Evolutionary conservation across 2,888 invertebrate species (phyloP), one percentile per base, ranked within the genome.

Genomic region (Eupelmus urozonus): DNA sequence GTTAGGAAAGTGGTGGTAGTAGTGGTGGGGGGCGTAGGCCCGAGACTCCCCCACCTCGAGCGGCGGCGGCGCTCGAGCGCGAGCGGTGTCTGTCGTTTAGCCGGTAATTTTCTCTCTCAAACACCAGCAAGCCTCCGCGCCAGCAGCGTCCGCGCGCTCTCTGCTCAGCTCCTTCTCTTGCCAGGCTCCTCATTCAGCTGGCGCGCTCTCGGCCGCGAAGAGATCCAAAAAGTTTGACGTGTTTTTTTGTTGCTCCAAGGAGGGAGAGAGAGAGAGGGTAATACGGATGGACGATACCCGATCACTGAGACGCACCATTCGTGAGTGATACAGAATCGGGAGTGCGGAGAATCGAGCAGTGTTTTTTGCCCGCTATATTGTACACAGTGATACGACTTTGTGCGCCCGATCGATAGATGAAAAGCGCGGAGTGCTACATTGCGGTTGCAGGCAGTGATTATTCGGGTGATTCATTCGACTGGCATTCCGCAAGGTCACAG

Each of bases 41-140:
- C 73, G 57, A n/a, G n/a, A 78, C 72, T 76, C 69, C 84, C 83
- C 84, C 86, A 83, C 84, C 82, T 84, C 69, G 62, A 71, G 81
- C 40, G 81, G n/a, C n/a, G n/a, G n/a, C 75, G 82, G 34, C 55
- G 80, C 75, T 74, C 82, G 78, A 81, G 82, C 84, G 79, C 49
- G 53, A 78, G 75, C 76, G 79, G 82, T n/a, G n/a, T n/a, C n/a
- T n/a, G n/a, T n/a, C 87, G 87, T 89, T 89, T 88, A 89, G 88
- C 85, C 85, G 86, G 88, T 88, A 88, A 89, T 89, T 88, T 89
- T 65, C 62, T 76, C 62, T 76, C 87, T 90, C 90, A 90, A 90
- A 90, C 87, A 89, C 88, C 85, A 88, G 85, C 88, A 89, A 88
- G 88, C 87, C 85, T 87, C 87, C 88, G 87, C 83, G 88, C 87